Evolutionary conservation across 2,888 invertebrate species (phyloP).

Genomic region (Leptinotarsa juncta): DNA sequence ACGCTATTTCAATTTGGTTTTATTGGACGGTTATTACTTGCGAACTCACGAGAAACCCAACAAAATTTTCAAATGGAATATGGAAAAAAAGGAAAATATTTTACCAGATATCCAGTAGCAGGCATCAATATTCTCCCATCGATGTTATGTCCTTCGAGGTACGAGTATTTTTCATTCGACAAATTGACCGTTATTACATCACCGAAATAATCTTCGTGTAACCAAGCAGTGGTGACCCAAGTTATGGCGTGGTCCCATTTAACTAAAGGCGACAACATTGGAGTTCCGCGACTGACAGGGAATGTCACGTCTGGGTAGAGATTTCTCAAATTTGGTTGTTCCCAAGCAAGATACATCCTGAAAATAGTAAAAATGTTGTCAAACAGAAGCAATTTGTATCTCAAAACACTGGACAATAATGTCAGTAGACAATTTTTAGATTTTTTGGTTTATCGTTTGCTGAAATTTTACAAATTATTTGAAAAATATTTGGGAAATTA

Average conservation of each 20-base stretch:
- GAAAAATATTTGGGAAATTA: no score
- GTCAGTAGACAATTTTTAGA: no score
- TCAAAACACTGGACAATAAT: no score
- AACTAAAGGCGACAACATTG: slow-evolving; percentile 84
- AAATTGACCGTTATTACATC: slow-evolving; percentile 84
- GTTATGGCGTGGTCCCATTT: slow-evolving; percentile 87
- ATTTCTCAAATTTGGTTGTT: slow-evolving; percentile 77
- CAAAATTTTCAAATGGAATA: no score
- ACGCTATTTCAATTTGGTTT: no score
- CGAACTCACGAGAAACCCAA: no score
- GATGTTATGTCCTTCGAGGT: slow-evolving; percentile 46
- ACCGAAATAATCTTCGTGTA: slow-evolving; percentile 69
- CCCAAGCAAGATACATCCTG: slow-evolving; percentile 80
- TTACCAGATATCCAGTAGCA: slow-evolving; percentile 69
- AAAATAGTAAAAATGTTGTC: slow-evolving; percentile 51
- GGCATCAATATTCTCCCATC: slow-evolving; percentile 67
- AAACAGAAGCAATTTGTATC: background rate
- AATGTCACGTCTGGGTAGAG: slow-evolving; percentile 78
- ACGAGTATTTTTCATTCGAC: slow-evolving; percentile 34
- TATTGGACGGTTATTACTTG: no score
- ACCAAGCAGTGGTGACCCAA: slow-evolving; percentile 77
- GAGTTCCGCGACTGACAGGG: slow-evolving; percentile 88
- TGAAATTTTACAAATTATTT: no score
- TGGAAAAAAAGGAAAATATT: background rate
- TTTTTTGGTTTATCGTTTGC: no score